Evolutionary conservation across 2,888 invertebrate species (phyloP).

Genomic region (Punctoribates punctum): DNA sequence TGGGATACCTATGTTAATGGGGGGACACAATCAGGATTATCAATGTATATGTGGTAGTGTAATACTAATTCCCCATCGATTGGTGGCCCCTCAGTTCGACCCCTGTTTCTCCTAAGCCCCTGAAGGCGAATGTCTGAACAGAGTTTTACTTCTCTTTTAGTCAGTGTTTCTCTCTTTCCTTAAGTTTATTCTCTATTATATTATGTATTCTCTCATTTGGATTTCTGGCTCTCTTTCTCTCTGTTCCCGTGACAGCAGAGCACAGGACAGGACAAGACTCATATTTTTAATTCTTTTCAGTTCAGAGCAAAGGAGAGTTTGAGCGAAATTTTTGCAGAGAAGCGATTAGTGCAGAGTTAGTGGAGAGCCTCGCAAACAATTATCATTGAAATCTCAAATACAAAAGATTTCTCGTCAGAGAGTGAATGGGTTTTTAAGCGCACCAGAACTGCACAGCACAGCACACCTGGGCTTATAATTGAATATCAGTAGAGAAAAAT

Average conservation of each 20-base stretch:
- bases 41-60: slow-evolving; percentile 33
- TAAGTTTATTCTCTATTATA: slow-evolving; percentile 27
- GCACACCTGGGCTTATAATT: slow-evolving; percentile 38
- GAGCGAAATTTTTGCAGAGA: neutral
- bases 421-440: slow-evolving; percentile 30
- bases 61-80: slow-evolving; percentile 37
- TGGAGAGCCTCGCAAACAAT: slow-evolving; percentile 33
- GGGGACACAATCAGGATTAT: slow-evolving; percentile 34
- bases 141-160: slow-evolving; percentile 31
- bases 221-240: neutral
- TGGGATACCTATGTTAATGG: slow-evolving; percentile 35
- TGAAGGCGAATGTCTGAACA: slow-evolving; percentile 32
- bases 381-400: slow-evolving; percentile 37
- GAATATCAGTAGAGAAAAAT: slow-evolving; percentile 30
- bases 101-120: slow-evolving; percentile 17
- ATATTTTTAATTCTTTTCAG: slow-evolving; percentile 31
- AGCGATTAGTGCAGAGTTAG: slow-evolving; percentile 36
- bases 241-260: slow-evolving; percentile 31
- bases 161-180: slow-evolving; percentile 24
- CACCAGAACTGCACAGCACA: neutral
- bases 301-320: neutral
- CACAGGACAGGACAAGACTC: slow-evolving; percentile 17
- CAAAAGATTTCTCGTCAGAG: slow-evolving; percentile 28
- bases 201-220: slow-evolving; percentile 31
- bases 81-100: neutral